These are phyloP conservation scores for Oxyura jamaicensis DNA, from an alignment of 2,113 vertebrate species.

Conservation along the genomic window DNA sequence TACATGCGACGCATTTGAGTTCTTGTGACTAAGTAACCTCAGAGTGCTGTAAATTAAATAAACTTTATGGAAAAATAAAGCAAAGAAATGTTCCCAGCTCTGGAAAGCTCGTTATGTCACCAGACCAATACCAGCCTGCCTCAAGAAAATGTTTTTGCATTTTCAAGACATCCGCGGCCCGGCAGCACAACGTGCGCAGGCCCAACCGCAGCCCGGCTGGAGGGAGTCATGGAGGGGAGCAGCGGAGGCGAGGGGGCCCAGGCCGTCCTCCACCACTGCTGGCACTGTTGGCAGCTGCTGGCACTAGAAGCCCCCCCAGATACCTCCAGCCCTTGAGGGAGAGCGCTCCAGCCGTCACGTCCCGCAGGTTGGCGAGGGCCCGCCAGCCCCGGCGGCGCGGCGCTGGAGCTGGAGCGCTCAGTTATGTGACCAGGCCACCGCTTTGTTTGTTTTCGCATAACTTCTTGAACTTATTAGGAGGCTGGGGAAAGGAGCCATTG, in stretches of 20 bases:
- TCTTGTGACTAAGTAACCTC: background rate
- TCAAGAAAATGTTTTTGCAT: background rate
- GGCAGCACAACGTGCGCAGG: background rate
- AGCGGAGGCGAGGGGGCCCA: no score
- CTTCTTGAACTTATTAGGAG: conserved; percentile 61
- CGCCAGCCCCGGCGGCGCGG: background rate
- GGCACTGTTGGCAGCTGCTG: no score
- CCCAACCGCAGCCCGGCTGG: background rate
- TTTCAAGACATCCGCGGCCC: background rate
- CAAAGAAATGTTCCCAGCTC: background rate
- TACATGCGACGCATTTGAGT: background rate
- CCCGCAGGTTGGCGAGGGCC: background rate
- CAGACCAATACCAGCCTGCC: background rate
- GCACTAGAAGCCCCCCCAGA: background rate
- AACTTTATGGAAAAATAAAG: background rate
- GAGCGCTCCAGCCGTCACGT: fast-evolving
- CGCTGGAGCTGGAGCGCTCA: background rate
- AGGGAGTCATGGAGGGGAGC: background rate
- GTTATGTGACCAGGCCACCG: conserved; percentile 28
- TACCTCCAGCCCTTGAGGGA: background rate
- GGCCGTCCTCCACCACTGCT: background rate
- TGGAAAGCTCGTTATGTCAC: background rate
- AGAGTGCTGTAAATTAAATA: background rate
- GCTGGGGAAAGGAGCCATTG: conserved; percentile 45
- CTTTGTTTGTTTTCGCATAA: conserved; percentile 53